These are phyloP conservation scores for Megaptera novaeangliae DNA, from an alignment of 2,113 vertebrate genomes.

Conservation along the genomic window DNA sequence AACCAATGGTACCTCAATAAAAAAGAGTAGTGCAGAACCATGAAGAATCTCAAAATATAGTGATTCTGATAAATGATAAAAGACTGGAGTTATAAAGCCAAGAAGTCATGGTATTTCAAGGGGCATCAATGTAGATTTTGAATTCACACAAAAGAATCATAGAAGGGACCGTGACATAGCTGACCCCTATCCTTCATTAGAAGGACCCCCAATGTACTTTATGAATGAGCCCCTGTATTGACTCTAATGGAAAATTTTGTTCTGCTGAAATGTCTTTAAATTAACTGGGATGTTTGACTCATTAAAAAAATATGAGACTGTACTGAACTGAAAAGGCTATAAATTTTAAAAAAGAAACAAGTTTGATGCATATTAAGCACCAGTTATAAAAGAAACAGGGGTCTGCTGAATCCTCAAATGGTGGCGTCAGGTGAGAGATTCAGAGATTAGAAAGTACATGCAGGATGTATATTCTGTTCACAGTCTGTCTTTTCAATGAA, in stretches of 20 bases:
- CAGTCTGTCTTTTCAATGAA: background rate
- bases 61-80: constrained; percentile 22
- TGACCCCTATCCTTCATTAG: constrained; percentile 30
- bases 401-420: background rate
- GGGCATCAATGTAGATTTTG: constrained; percentile 14
- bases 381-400: background rate
- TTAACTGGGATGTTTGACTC: background rate
- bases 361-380: background rate
- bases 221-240: constrained; percentile 55
- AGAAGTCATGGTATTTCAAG: constrained; percentile 44
- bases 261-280: constrained; percentile 36
- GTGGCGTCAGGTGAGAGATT: background rate
- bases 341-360: constrained; percentile 31
- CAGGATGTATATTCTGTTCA: background rate
- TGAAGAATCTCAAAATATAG: constrained; percentile 28
- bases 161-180: constrained; percentile 37
- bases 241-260: constrained; percentile 24
- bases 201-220: background rate
- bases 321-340: background rate
- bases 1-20: background rate
- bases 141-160: constrained; percentile 57
- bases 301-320: background rate
- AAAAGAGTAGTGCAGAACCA: background rate
- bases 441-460: background rate
- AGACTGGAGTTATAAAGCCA: constrained; percentile 19